phyloP scores from a whole-genome alignment of 2,113 vertebrate genomes.

The Hydrochoerus hydrochaeris region DNA sequence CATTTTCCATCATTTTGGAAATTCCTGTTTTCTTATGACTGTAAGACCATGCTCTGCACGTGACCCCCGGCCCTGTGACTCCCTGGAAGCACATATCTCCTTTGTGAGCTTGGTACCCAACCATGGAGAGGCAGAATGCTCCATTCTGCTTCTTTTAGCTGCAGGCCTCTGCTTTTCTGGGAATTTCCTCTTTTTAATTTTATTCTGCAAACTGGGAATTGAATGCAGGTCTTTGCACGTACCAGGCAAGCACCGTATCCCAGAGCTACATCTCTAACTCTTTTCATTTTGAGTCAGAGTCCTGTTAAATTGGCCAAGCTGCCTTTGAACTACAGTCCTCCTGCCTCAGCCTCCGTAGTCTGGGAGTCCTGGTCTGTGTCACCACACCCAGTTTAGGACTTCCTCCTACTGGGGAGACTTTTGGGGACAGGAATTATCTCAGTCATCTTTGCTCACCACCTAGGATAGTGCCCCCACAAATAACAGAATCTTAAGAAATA shows the following conservation, averaged over 20 bases:
- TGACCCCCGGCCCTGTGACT: too few species aligned
- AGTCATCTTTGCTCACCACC: background rate
- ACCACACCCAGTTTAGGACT: background rate
- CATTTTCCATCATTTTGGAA: background rate
- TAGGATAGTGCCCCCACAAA: background rate
- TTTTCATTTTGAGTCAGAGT: background rate
- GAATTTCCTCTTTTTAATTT: background rate
- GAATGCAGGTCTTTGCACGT: background rate
- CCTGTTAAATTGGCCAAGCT: background rate
- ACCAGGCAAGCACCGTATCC: background rate
- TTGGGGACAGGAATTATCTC: background rate
- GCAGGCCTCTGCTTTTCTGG: background rate
- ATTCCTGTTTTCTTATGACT: background rate
- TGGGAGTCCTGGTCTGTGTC: background rate
- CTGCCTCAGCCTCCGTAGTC: background rate
- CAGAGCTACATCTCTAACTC: background rate
- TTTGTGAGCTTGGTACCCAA: background rate
- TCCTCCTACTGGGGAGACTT: background rate
- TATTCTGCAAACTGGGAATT: background rate
- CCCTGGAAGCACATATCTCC: rapidly evolving
- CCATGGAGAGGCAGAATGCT: background rate
- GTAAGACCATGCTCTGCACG: rapidly evolving
- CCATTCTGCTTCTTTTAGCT: too few species aligned
- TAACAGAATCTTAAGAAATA: background rate
- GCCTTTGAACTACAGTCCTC: background rate